Percentiles rank a stretch among this genome's conserved stretches.
Conservation (phyloP, 2,797 vertebrate species). For the Florisuga fusca region DNA sequence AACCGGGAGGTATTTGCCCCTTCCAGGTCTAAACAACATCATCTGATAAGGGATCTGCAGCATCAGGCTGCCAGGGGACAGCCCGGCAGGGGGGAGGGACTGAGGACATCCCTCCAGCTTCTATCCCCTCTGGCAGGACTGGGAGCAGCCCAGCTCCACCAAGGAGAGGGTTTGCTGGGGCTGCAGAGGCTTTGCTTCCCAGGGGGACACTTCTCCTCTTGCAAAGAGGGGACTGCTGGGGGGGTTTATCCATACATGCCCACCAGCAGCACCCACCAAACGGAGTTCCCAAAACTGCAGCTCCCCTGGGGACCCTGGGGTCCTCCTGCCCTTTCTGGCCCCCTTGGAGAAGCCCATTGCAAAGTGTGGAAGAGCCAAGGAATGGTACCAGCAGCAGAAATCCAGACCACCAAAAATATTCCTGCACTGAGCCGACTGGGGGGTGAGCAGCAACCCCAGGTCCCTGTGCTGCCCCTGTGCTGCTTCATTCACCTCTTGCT, state of each 20-base stretch:
- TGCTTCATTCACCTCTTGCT: background rate
- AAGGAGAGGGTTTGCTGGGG: background rate
- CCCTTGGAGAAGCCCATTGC: background rate
- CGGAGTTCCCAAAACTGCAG: background rate
- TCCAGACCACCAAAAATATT: background rate
- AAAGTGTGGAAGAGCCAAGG: too few relatives aligned
- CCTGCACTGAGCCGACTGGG: background rate
- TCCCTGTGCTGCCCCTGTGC: accelerated
- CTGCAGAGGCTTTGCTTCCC: background rate
- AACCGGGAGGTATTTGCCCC: slow-evolving; percentile 73
- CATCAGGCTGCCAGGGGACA: background rate
- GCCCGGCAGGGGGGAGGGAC: background rate
- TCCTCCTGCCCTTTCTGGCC: background rate
- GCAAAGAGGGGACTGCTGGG: background rate
- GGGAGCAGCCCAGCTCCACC: background rate
- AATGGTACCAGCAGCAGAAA: background rate
- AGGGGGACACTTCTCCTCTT: background rate
- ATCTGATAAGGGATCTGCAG: slow-evolving; percentile 68
- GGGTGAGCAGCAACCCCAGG: background rate
- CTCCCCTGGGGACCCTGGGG: background rate
- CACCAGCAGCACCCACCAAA: background rate
- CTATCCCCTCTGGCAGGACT: accelerated
- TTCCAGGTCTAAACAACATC: slow-evolving; percentile 77
- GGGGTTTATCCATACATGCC: background rate
- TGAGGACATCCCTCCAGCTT: background rate